Conservation (phyloP, 2,113 vertebrate species). For the Elephantulus edwardii region DNA sequence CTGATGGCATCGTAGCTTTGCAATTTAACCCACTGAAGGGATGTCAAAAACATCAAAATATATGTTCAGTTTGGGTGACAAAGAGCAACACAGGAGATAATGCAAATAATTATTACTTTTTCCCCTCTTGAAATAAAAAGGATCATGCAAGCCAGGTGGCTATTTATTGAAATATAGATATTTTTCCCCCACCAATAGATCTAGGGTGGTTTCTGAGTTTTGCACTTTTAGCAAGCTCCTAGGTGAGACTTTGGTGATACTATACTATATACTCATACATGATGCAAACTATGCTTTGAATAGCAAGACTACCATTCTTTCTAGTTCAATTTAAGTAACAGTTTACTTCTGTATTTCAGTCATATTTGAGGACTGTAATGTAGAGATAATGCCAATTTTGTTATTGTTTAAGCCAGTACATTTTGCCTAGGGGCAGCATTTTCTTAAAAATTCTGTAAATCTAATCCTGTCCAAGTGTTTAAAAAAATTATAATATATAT, state of each 20-base stretch:
- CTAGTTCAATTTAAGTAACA: neutral
- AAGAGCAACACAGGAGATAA: neutral
- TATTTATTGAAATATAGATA: neutral
- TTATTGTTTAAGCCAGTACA: neutral
- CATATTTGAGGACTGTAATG: neutral
- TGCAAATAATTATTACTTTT: neutral
- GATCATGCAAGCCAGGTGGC: neutral
- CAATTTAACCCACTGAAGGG: neutral
- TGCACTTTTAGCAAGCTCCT: neutral
- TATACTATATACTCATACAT: no score
- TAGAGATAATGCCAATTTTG: neutral
- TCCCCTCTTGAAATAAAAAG: neutral
- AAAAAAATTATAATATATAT: neutral
- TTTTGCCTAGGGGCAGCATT: neutral
- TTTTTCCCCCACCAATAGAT: neutral
- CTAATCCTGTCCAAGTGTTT: neutral
- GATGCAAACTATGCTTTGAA: neutral
- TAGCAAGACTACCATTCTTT: neutral
- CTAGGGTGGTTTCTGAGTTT: neutral
- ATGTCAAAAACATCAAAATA: neutral
- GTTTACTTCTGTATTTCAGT: neutral
- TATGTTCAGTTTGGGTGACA: neutral
- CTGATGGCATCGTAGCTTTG: neutral
- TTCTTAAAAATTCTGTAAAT: neutral
- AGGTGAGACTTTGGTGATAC: fast-evolving